Evolutionary conservation across 2,113 vertebrate genomes (phyloP), one percentile per base, ranked within the genome.

Genomic region (Centropristis striata): DNA sequence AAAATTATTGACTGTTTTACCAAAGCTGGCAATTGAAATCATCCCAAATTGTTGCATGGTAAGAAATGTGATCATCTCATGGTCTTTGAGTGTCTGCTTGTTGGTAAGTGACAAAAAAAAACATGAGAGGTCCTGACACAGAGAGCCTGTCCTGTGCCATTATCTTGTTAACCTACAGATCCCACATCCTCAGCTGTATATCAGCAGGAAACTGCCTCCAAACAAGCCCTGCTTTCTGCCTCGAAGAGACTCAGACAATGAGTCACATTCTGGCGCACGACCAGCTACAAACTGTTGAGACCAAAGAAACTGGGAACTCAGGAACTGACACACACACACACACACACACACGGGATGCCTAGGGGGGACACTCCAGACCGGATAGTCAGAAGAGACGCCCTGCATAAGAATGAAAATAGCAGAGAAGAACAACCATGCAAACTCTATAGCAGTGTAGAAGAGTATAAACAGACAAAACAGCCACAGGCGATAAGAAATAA

Each of bases 391-490:
- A 82, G 90, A 95, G 92, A 92, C 91, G 92, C 85, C 81, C 88
- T 61, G n/a, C 64, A 77, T 12, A 90, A 92, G 92, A 95, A 94
- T 88, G 93, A 95, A 94, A 83, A 81, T 15, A 58, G 59, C 36
- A 86, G 87, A 82, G 51, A 85, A 91, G 46, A 81, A 86, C 57
- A 60, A 80, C 9, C 47, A 69, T 32, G 50, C 75, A 83, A 75
- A 51, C 72, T 68, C 85, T 60, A 32, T 73, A 58, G 41, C 55
- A 68, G 69, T 13, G 44, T 25, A 41, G 71, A 89, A 80, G 77
- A 86, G 76, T 61, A 78, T 71, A 53, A 79, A 93, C 92, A 95
- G 75, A 75, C 80, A 76, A 66, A 83, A 76, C 60, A 78, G 54
- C 61, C 85, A 85, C 58, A 39, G 68, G 88, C 0, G 86, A 93